Conservation (phyloP, 64 coral and sea anemone genomes). For the Anthopleura sola region DNA sequence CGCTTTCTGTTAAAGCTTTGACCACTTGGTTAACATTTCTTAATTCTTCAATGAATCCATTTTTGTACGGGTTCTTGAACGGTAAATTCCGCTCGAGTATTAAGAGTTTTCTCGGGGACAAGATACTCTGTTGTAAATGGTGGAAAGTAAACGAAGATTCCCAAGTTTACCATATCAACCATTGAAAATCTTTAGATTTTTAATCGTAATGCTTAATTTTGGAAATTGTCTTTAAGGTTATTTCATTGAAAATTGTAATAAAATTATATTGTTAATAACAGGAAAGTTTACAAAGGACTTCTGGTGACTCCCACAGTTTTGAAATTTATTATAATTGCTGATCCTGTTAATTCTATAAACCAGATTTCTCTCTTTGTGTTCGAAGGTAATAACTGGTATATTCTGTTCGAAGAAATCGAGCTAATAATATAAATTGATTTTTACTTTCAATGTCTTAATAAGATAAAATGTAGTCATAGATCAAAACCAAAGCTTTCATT, state of each 20-base stretch:
- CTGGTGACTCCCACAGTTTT: not conserved
- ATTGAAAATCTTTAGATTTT: not conserved
- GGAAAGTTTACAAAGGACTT: not conserved
- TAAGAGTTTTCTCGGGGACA: slow-evolving; percentile 47
- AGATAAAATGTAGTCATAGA: not conserved
- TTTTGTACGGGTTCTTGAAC: slow-evolving; percentile 86
- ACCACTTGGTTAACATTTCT: slow-evolving; percentile 72
- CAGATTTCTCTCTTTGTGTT: not conserved
- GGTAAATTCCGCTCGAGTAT: slow-evolving; percentile 64
- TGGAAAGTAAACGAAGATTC: slow-evolving; percentile 10
- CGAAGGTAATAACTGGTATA: not conserved
- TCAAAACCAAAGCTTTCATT: not conserved
- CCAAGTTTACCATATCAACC: slow-evolving; percentile 29
- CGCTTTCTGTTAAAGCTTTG: slow-evolving; percentile 52
- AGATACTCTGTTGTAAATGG: slow-evolving; percentile 46
- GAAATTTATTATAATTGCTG: not conserved
- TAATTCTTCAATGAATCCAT: slow-evolving; percentile 77
- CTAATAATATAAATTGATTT: not conserved
- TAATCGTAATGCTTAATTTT: too few relatives aligned
- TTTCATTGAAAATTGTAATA: not conserved
- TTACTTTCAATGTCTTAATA: not conserved
- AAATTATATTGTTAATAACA: not conserved
- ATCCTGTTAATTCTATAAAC: not conserved
- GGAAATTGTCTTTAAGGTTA: not conserved
- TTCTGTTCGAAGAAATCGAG: not conserved